Percentiles rank a stretch among this genome's conserved stretches.
Conservation (phyloP, 2,113 vertebrate species). For the Procavia capensis region DNA sequence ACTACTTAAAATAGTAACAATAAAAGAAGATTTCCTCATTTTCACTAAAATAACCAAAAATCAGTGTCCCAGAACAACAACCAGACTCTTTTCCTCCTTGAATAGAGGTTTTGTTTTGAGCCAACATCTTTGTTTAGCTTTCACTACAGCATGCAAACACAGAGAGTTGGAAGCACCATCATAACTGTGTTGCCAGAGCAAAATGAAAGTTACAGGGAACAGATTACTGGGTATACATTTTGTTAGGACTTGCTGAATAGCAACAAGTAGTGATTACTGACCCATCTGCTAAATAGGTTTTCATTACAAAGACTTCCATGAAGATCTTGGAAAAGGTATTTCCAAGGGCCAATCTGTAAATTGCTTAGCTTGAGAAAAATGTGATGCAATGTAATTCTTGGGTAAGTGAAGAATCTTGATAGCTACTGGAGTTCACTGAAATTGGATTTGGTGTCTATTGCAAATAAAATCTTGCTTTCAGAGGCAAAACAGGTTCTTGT, state of each 20-base stretch:
- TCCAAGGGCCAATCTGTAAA: slow-evolving; percentile 14
- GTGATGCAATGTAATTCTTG: neutral
- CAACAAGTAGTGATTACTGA: slow-evolving; percentile 65
- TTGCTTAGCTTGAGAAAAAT: slow-evolving; percentile 29
- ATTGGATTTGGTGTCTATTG: neutral
- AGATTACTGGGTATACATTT: too few species aligned
- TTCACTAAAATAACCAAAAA: slow-evolving; percentile 58
- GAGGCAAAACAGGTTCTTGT: neutral
- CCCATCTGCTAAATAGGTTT: slow-evolving; percentile 65
- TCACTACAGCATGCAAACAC: slow-evolving; percentile 33
- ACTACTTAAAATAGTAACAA: slow-evolving; percentile 61
- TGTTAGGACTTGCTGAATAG: too few species aligned
- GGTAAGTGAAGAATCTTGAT: neutral
- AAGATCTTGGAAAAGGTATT: slow-evolving; percentile 55
- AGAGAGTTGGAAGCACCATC: slow-evolving; percentile 67
- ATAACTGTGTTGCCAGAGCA: slow-evolving; percentile 75
- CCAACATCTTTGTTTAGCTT: slow-evolving; percentile 72
- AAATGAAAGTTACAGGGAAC: slow-evolving; percentile 68
- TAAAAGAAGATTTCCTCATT: slow-evolving; percentile 58
- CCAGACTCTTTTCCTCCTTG: slow-evolving; percentile 57
- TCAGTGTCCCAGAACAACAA: slow-evolving; percentile 67
- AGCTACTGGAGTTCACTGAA: neutral
- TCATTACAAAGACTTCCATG: slow-evolving; percentile 47
- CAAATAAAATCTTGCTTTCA: slow-evolving; percentile 8
- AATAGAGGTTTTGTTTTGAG: slow-evolving; percentile 72